Base-by-base conservation (phyloP, 2,797 vertebrate genomes). In the Gila robusta region DNA sequence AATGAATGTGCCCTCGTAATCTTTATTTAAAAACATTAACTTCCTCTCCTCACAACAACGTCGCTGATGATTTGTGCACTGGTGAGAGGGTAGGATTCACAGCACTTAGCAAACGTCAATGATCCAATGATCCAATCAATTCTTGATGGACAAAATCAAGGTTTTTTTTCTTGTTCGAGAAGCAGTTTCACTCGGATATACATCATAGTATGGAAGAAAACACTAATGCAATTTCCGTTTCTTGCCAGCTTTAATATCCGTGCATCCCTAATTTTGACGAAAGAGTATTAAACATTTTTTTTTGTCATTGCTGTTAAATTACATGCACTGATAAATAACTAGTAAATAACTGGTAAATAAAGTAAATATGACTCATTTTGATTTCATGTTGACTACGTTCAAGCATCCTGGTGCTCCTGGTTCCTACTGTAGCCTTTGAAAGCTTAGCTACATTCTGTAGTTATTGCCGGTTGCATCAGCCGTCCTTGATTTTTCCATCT, bases 401-500 rank as follows among this genome's bases (percentile, higher is more conserved):
- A 76, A 37, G 72, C 62, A 67, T 54, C 9, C 26, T n/a, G 32
- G 41, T 49, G 14, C 14, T 23, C 32, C 6, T 66, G 72, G 28
- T 26, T 76, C 56, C 28, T 37, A 5, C 56, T 74, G 56, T 66
- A 49, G 44, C 28, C 12, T 83, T 26, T 44, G 17, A 73, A 16
- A 44, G 11, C 52, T 59, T 41, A n/a, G 37, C 49, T 85, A 14
- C 79, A 69, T 78, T 85, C 52, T 88, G 12, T 32, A 81, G 37
- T 76, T 86, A 88, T 21, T 26, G 32, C 28, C 6, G 12, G 19
- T 35, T 74, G 9, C 49, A 56, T 87, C 32, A 37, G 82, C 74
- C 44, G 85, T 77, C 86, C 77, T 64, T 69, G 70, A 84, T 81
- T 82, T 66, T 70, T 83, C 64, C 71, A 83, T 80, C 82, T 76